phyloP scores from a whole-genome alignment of 2,888 invertebrate genomes.

The Phania funesta region DNA sequence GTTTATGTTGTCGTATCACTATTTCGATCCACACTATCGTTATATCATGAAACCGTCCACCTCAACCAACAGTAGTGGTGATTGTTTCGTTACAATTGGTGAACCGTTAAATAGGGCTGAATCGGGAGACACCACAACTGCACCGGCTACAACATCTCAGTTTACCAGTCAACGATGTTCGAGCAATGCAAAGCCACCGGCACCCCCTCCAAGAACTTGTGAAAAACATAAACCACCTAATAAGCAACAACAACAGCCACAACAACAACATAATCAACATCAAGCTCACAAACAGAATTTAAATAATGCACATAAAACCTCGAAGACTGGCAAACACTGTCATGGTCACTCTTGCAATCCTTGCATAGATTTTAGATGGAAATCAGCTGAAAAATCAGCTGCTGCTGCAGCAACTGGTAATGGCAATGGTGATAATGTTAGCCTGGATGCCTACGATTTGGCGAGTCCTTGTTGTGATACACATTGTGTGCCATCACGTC shows the following conservation, averaged over 20 bases:
- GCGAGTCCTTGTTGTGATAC: conserved; percentile 94
- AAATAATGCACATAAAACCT: conserved; percentile 69
- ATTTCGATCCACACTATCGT: conserved; percentile 87
- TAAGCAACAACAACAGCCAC: conserved; percentile 67
- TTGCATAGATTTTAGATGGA: conserved; percentile 83
- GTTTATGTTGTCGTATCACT: conserved; percentile 84
- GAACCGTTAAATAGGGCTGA: conserved; percentile 85
- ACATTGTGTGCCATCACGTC: conserved; percentile 88
- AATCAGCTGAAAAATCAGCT: conserved; percentile 77
- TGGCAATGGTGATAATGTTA: conserved; percentile 86
- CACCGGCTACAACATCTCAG: conserved; percentile 39
- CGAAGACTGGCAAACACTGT: conserved; percentile 78
- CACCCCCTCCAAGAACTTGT: conserved; percentile 77
- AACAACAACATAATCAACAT: conserved; percentile 60
- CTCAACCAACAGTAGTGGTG: conserved; percentile 85
- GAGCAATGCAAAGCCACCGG: conserved; percentile 73
- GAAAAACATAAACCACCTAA: conserved; percentile 77
- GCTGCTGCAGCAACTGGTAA: conserved; percentile 52
- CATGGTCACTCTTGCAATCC: conserved; percentile 85
- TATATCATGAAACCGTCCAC: conserved; percentile 86
- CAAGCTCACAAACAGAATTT: conserved; percentile 48
- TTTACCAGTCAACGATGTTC: conserved; percentile 67
- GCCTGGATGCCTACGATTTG: conserved; percentile 91
- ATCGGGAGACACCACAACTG: conserved; percentile 76
- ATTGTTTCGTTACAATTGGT: conserved; percentile 87